A percentile compares a stretch with the other conserved stretches of the same genome.
These are phyloP conservation scores for Leucopsar rothschildi DNA, from an alignment of 2,113 vertebrate genomes.

Conservation along the genomic window DNA sequence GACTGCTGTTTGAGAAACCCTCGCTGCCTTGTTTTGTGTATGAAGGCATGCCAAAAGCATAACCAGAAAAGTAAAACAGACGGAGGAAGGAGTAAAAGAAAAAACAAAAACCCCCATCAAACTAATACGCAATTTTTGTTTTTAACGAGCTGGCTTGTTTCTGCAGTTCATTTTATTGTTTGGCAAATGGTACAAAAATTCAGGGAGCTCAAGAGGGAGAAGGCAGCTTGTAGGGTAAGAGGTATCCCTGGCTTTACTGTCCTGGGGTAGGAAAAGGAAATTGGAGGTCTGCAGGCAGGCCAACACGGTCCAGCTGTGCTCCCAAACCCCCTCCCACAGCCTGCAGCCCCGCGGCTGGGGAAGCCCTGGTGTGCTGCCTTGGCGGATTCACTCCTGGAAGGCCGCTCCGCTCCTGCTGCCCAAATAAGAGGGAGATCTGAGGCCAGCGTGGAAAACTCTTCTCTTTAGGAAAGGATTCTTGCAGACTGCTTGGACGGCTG, in stretches of 20 bases:
- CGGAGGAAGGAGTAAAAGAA: not conserved
- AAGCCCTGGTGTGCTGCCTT: not conserved
- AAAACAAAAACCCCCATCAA: not conserved
- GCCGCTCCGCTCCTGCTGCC: not conserved
- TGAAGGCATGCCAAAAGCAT: not conserved
- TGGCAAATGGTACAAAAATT: not conserved
- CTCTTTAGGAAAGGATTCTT: not conserved
- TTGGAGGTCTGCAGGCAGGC: not conserved
- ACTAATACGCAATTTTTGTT: not conserved
- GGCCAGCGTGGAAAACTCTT: not conserved
- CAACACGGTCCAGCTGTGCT: fast-evolving
- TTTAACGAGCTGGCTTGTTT: not conserved
- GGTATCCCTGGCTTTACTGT: not conserved
- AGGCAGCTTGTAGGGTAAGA: not conserved
- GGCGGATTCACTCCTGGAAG: not conserved
- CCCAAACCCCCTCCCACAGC: not conserved
- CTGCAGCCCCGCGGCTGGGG: fast-evolving
- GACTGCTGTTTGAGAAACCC: not conserved
- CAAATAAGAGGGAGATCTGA: not conserved
- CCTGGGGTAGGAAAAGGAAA: not conserved
- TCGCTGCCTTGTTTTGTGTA: not conserved
- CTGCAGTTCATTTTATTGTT: not conserved
- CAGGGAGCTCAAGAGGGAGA: not conserved
- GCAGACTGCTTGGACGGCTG: not conserved
- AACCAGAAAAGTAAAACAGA: not conserved